A percentile compares a stretch with the other conserved stretches of the same genome.
Evolutionary conservation across 2,113 vertebrate species (phyloP).

Genomic region (Urocitellus parryii): DNA sequence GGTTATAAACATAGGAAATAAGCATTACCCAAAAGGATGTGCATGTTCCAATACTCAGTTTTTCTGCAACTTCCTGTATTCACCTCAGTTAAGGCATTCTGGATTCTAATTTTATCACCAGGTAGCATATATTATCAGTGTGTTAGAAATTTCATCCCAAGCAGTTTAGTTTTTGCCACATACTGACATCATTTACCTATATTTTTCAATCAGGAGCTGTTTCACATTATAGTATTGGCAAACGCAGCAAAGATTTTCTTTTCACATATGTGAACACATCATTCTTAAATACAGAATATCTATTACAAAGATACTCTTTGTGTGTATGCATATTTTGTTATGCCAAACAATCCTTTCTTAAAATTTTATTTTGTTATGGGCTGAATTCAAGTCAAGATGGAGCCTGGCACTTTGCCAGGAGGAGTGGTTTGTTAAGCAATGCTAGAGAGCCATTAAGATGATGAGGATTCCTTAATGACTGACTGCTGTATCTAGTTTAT

Average conservation of each 20-base stretch:
- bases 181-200: background rate
- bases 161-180: background rate
- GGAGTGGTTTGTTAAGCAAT: no score
- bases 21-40: background rate
- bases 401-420: no score
- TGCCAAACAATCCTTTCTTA: background rate
- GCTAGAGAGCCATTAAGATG: no score
- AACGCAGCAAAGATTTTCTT: background rate
- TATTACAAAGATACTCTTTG: background rate
- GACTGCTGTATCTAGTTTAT: no score
- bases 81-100: background rate
- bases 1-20: background rate
- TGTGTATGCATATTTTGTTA: background rate
- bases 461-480: no score
- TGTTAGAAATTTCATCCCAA: background rate
- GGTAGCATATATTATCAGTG: background rate
- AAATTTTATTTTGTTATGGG: background rate
- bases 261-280: background rate
- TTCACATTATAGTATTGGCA: background rate
- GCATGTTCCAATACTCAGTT: background rate
- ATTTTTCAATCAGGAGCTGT: slow-evolving; percentile 9
- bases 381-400: no score
- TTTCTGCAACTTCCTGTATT: background rate
- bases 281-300: background rate
- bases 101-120: background rate